Evolutionary conservation across 1,140 invertebrate species (phyloP), one percentile per base, ranked within the genome.

Genomic region (Archivesica marissinica): DNA sequence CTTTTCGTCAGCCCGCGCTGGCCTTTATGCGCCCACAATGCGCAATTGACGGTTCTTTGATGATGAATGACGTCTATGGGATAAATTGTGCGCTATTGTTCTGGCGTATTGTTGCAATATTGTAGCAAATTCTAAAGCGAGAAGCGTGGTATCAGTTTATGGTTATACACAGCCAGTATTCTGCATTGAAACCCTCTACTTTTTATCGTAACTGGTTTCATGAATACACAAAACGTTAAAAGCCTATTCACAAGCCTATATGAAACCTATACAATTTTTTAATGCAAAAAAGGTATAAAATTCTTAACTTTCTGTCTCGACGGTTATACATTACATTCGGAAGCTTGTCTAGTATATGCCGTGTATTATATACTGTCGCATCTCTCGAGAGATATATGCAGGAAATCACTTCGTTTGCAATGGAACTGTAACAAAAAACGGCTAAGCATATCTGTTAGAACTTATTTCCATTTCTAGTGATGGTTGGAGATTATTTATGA

Each of bases 111-210:
- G 78, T 81, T 20, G 47, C 78, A 70, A 70, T 70, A 81, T 70
- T 81, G 78, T 81, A 64, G 47, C 76, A 44, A 78, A 64, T 78
- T 78, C 76, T 78, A 78, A 78, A 78, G 76, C 76, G 39, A 64
- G 66, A 64, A n/a, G 17, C 38, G 15, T 59, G 39, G 17, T 78
- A 78, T 78, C 76, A 64, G 76, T 47, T 23, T 59, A 64, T 78
- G 35, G 41, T 35, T 64, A 64, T 72, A 72, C 68, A 39, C 35
- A 35, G 59, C 54, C 39, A 59, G 33, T 61, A 35, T 64, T 33
- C 76, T 61, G 59, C 30, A 64, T 64, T 78, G 39, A 61, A 38
- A 64, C 39, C 41, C 59, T 41, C 54, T 3, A 25, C 20, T 39
- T 78, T 78, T 78, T 78, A 78, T 78, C 72, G 33, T 52, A 20